A percentile compares a stretch with the other conserved stretches of the same genome.
Conservation (phyloP, 2,797 vertebrate genomes). For the Crenuchus spilurus region DNA sequence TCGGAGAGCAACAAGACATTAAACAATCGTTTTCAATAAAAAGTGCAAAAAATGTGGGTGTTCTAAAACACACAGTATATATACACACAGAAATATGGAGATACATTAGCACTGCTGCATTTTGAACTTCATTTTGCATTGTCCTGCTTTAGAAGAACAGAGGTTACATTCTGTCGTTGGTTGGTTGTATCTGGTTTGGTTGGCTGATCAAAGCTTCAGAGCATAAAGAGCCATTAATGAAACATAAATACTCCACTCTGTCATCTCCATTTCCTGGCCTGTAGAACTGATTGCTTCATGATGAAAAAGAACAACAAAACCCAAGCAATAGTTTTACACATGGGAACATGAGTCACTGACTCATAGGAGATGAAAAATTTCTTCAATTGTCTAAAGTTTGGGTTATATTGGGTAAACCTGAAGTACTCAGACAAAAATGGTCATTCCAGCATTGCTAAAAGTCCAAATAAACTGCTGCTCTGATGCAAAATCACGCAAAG, state of each 20-base stretch:
- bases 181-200: background rate
- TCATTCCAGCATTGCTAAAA: conserved; percentile 3
- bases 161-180: background rate
- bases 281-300: conserved; percentile 21
- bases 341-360: conserved; percentile 6
- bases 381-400: background rate
- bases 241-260: conserved; percentile 29
- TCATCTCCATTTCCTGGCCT: conserved; percentile 32
- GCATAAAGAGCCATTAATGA: conserved; percentile 17
- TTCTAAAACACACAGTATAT: no score
- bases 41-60: no score
- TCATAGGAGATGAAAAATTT: background rate
- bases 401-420: background rate
- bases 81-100: no score
- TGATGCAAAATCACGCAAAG: background rate
- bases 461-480: background rate
- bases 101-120: no score
- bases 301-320: conserved; percentile 30
- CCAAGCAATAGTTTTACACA: background rate
- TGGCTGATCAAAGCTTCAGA: conserved; percentile 32
- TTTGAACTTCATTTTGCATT: background rate
- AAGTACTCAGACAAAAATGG: no score
- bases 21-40: no score
- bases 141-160: background rate
- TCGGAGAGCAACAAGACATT: no score